Evolutionary conservation across 2,888 invertebrate species (phyloP).

Genomic region (Leucophora obtusa): DNA sequence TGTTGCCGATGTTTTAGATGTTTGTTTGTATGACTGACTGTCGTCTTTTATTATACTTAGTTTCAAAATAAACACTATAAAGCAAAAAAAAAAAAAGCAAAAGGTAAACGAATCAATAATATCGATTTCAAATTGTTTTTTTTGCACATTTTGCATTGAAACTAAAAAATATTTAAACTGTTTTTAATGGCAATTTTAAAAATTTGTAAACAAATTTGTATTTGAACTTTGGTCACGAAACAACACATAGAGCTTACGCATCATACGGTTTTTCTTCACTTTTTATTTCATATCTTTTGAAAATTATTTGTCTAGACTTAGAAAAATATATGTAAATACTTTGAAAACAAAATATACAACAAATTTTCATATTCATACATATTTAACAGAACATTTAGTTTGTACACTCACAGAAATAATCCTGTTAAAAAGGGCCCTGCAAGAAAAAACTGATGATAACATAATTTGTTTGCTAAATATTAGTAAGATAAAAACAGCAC

Average conservation of each 20-base stretch:
- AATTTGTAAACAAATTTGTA: slow-evolving; percentile 5
- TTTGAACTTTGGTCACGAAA: slow-evolving; percentile 6
- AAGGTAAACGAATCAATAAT: slow-evolving; percentile 65
- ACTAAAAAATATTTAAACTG: slow-evolving; percentile 34
- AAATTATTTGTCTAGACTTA: slow-evolving; percentile 55
- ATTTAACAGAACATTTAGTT: not conserved
- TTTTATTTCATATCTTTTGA: not conserved
- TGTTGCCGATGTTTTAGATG: slow-evolving; percentile 29
- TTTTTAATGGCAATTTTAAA: slow-evolving; percentile 44
- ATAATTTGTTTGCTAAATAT: too few relatives aligned
- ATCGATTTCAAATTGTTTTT: slow-evolving; percentile 60
- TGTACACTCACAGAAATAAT: too few relatives aligned
- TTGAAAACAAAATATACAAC: not conserved
- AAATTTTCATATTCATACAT: not conserved
- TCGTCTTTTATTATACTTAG: slow-evolving; percentile 24
- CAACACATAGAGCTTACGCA: slow-evolving; percentile 31
- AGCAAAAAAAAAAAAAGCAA: slow-evolving; percentile 16
- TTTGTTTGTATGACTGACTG: slow-evolving; percentile 21
- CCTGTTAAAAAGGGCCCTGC: too few relatives aligned
- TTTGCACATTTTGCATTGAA: slow-evolving; percentile 48
- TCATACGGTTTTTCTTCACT: slow-evolving; percentile 16
- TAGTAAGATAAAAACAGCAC: too few relatives aligned
- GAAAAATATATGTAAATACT: not conserved
- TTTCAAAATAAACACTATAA: slow-evolving; percentile 48
- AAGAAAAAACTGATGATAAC: too few relatives aligned